Evolutionary conservation across 2,888 invertebrate genomes (phyloP), one percentile per base, ranked within the genome.

Genomic region (Selenia dentaria): DNA sequence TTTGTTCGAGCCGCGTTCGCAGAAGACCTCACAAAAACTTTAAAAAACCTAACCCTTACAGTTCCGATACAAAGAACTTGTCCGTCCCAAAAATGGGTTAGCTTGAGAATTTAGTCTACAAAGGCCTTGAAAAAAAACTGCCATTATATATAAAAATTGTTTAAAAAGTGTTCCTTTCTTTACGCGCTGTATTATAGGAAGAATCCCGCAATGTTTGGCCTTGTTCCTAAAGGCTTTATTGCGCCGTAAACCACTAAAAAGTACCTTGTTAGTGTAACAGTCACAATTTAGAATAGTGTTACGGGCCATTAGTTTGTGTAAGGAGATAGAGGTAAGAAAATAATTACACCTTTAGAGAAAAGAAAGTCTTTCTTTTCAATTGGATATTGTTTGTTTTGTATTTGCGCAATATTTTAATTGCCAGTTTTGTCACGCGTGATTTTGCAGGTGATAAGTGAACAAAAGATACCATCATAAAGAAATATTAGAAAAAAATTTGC

Each of bases 221-320:
- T 83, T 86, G 86, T 85, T 72, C 68, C 67, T 68, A 74, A 70
- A 73, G 56, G 72, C 82, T 89, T 88, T 87, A 89, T 87, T 76
- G 63, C 78, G 57, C 73, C 80, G 82, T 89, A 85, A 87, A 89
- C 89, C 89, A 81, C 87, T 83, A 85, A 87, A 86, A 83, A 79
- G 81, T 79, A 74, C 79, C 80, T 83, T 75, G 79, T 75, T 71
- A 76, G 62, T 72, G 71, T 63, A 68, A 61, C 60, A 62, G 57
- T 67, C 69, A 81, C 80, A 77, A 79, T 73, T 76, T 72, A 67
- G 70, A 73, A 81, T 78, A 74, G 78, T 80, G 85, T 83, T 81
- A 70, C 73, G 79, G 70, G 33, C 74, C 78, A 85, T 89, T 82
- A 82, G 59, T 48, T 36, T 67, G 53, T 70, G 70, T 83, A 80